These are phyloP conservation scores for Actinostola sp. DNA, from an alignment of 92 coral and sea anemone genomes.

Conservation along the genomic window DNA sequence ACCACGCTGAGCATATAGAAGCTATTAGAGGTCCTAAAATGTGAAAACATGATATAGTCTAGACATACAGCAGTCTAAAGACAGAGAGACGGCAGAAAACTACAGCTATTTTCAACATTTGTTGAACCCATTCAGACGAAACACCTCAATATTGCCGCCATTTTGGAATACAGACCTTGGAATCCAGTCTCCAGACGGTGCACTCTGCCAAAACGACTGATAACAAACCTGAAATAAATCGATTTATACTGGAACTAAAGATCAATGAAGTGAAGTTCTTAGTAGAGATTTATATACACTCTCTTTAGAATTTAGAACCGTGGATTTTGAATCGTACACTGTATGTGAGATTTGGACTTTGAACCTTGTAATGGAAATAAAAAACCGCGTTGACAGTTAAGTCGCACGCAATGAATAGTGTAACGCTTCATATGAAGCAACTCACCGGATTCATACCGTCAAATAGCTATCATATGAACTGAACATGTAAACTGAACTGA, in stretches of 20 bases:
- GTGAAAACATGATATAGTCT: constrained; percentile 10
- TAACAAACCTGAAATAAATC: too few species aligned
- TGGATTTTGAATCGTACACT: too few species aligned
- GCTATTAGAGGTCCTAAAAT: constrained; percentile 14
- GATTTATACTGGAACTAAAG: too few species aligned
- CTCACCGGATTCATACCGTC: too few species aligned
- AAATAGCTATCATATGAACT: too few species aligned
- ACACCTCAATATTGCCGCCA: background rate
- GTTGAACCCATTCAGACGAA: background rate
- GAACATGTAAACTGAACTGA: too few species aligned
- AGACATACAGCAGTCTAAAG: background rate
- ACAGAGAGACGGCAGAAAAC: background rate
- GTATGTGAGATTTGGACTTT: constrained; percentile 5
- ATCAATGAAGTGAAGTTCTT: too few species aligned
- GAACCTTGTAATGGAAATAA: background rate
- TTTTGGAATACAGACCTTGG: constrained; percentile 4
- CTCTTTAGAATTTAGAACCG: too few species aligned
- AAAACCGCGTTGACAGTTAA: background rate
- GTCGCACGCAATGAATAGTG: too few species aligned
- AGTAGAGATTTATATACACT: too few species aligned
- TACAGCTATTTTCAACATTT: background rate
- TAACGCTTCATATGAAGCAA: too few species aligned
- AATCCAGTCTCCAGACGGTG: constrained; percentile 4
- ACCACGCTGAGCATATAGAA: background rate
- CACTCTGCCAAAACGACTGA: background rate